Conservation (phyloP, 2,888 invertebrate genomes). For the Augochlorella aurata region DNA sequence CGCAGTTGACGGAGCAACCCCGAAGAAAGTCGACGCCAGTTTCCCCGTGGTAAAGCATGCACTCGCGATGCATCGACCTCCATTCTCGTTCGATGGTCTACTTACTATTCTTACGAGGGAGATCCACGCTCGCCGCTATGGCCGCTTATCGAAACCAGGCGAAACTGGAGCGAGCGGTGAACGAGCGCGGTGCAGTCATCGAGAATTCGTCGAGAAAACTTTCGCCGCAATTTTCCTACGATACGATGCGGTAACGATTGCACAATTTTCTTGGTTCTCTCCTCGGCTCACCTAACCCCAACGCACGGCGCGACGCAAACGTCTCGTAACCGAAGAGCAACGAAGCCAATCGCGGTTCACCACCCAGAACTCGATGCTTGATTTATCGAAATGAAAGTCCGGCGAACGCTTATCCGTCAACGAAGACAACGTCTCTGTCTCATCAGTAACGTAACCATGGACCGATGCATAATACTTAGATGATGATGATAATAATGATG, state of each 20-base stretch:
- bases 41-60: conserved; percentile 27
- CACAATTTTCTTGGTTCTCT: neutral
- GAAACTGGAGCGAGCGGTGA: conserved; percentile 44
- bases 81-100: conserved; percentile 57
- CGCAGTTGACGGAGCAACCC: neutral
- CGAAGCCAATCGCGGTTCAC: too few species aligned
- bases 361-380: too few species aligned
- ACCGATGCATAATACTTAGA: too few species aligned
- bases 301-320: too few species aligned
- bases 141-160: conserved; percentile 39
- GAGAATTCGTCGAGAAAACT: neutral
- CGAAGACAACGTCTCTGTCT: too few species aligned
- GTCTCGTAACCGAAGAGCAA: too few species aligned
- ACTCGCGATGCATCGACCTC: conserved; percentile 47
- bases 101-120: conserved; percentile 59
- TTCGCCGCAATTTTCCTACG: neutral
- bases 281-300: neutral
- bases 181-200: neutral
- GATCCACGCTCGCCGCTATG: conserved; percentile 18
- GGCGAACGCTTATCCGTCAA: too few species aligned
- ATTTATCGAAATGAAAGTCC: too few species aligned
- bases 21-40: conserved; percentile 10
- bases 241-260: conserved; percentile 2
- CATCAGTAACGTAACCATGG: too few species aligned
- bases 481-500: too few species aligned